These are phyloP conservation scores for Luffia ferchaultella DNA, from an alignment of 2,888 invertebrate genomes.

Conservation along the genomic window DNA sequence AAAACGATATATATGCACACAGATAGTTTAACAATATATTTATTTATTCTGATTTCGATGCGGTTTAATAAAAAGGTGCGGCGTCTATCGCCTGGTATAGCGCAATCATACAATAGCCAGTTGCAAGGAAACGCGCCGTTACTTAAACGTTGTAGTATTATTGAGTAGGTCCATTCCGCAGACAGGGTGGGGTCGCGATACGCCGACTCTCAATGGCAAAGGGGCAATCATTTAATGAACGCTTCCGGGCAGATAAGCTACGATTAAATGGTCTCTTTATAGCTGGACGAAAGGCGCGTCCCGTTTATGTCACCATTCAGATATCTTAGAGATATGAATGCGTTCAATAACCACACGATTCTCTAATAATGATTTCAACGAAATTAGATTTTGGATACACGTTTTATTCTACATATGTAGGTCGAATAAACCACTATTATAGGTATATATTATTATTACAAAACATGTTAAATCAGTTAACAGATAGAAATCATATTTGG, in stretches of 20 bases:
- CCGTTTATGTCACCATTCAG: slow-evolving; percentile 56
- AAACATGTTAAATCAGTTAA: too few species aligned
- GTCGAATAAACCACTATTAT: too few species aligned
- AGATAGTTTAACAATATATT: too few species aligned
- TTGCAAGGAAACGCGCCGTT: too few species aligned
- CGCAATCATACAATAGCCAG: too few species aligned
- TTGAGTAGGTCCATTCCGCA: background rate
- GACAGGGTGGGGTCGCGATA: slow-evolving; percentile 9
- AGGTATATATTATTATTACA: too few species aligned
- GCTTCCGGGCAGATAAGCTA: slow-evolving; percentile 64
- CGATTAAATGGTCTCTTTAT: slow-evolving; percentile 66
- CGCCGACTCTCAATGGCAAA: slow-evolving; percentile 29
- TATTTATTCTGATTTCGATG: too few species aligned
- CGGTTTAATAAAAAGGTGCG: too few species aligned
- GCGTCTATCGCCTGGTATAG: too few species aligned
- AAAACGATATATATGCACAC: too few species aligned
- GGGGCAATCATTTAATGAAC: slow-evolving; percentile 67
- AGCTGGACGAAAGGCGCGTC: slow-evolving; percentile 58
- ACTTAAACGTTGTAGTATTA: background rate
- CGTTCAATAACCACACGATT: background rate
- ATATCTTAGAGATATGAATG: slow-evolving; percentile 37
- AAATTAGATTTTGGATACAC: background rate
- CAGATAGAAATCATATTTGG: too few species aligned
- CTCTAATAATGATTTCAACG: background rate
- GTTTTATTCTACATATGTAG: too few species aligned